These are phyloP conservation scores for Crossaster papposus DNA, from an alignment of 53 echinoderm and acorn worm genomes.

Conservation along the genomic window DNA sequence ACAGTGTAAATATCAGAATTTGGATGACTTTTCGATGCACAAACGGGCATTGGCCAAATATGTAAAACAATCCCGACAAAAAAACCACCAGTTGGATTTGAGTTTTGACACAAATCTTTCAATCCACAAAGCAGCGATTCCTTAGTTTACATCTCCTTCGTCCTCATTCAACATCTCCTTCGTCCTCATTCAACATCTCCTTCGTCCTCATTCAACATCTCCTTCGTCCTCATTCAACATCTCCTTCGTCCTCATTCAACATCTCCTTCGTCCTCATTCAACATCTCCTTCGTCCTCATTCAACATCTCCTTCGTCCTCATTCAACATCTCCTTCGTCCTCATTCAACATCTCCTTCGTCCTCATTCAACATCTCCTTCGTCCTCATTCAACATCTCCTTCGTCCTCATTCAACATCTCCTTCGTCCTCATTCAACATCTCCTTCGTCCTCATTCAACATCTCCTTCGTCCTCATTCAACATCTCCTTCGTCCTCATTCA, in stretches of 20 bases:
- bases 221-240: slow-evolving; percentile 70
- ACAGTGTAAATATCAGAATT: too few relatives aligned
- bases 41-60: too few relatives aligned
- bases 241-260: slow-evolving; percentile 29
- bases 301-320: slow-evolving; percentile 64
- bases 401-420: too few relatives aligned
- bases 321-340: too few relatives aligned
- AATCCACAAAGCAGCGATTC: too few relatives aligned
- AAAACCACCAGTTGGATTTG: too few relatives aligned
- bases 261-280: slow-evolving; percentile 67
- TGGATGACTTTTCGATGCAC: too few relatives aligned
- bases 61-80: too few relatives aligned
- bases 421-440: slow-evolving; percentile 36
- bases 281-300: slow-evolving; percentile 25
- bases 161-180: slow-evolving; percentile 55
- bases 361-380: too few relatives aligned
- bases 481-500: slow-evolving; percentile 67
- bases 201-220: slow-evolving; percentile 36
- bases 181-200: too few relatives aligned
- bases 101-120: too few relatives aligned
- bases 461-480: slow-evolving; percentile 29
- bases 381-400: slow-evolving; percentile 55
- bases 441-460: slow-evolving; percentile 70
- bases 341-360: slow-evolving; percentile 57
- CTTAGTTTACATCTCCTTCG: neutral